Percentiles rank a stretch among this genome's conserved stretches.
Evolutionary conservation across 2,113 vertebrate species (phyloP).

Genomic region (Prunella himalayana): DNA sequence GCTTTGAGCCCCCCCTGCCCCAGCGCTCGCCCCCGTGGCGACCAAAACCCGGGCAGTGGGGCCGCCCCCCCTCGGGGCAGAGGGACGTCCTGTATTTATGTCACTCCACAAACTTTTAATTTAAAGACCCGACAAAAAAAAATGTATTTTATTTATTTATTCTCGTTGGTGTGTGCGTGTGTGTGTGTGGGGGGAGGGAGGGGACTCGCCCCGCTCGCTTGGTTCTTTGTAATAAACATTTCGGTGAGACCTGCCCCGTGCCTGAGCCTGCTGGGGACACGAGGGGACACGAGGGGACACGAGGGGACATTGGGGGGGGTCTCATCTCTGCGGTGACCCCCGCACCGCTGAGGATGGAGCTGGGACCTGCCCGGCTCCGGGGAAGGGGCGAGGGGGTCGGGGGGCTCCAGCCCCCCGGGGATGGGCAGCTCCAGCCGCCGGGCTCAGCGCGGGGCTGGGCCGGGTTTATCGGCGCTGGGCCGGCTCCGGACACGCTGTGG

Average conservation of each 20-base stretch:
- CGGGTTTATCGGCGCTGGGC: background rate
- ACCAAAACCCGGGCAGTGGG: background rate
- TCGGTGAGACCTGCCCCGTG: background rate
- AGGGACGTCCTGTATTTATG: conserved; percentile 6
- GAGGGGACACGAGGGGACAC: too few species aligned
- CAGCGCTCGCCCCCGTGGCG: background rate
- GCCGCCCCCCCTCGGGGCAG: background rate
- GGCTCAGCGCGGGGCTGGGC: background rate
- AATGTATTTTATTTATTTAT: conserved; percentile 53
- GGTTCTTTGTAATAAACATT: conserved; percentile 50
- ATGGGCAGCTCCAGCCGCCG: background rate
- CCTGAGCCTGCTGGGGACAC: background rate
- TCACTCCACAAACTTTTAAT: conserved; percentile 13
- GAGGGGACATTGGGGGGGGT: too few species aligned
- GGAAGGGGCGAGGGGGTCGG: rapidly evolving
- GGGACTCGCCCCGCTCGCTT: background rate
- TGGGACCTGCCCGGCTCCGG: background rate
- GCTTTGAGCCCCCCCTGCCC: conserved; percentile 10
- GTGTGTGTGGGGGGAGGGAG: background rate
- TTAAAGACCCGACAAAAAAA: background rate
- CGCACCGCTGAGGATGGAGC: background rate
- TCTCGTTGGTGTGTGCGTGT: background rate
- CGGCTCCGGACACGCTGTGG: background rate
- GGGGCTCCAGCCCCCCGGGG: background rate
- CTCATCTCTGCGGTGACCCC: too few species aligned